phyloP scores from a whole-genome alignment of 30 jellyfish, hydroid and myxozoan genomes.

The Rhopilema esculentum region DNA sequence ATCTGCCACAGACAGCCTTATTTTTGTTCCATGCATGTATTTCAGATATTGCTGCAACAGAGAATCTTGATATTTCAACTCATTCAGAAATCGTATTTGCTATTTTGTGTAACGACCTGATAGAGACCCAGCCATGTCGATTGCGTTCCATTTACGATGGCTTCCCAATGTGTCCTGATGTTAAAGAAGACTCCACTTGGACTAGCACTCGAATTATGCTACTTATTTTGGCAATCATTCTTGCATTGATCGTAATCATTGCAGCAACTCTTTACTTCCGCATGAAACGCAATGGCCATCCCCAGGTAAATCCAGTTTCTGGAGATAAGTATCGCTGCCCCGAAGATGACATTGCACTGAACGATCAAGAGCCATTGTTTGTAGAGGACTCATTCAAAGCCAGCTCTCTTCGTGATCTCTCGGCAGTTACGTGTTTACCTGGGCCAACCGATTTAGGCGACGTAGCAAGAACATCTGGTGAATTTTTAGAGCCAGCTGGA shows the following conservation, averaged over 20 bases:
- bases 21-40: constrained; percentile 63
- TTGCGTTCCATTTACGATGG: constrained; percentile 53
- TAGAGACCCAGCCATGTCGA: constrained; percentile 26
- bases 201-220: constrained; percentile 8
- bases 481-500: constrained; percentile 11
- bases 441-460: background rate
- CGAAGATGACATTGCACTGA: background rate
- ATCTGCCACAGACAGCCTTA: constrained; percentile 60
- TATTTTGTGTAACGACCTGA: constrained; percentile 18
- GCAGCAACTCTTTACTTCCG: constrained; percentile 23
- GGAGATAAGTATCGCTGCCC: constrained; percentile 21
- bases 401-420: constrained; percentile 38
- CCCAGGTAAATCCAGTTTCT: constrained; percentile 5
- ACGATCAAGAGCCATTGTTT: constrained; percentile 7
- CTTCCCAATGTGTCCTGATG: constrained; percentile 36
- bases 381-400: constrained; percentile 43
- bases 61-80: constrained; percentile 1
- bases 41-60: constrained; percentile 69
- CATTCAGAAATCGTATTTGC: constrained; percentile 55
- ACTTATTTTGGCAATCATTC: constrained; percentile 10
- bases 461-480: constrained; percentile 25
- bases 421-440: background rate
- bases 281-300: background rate
- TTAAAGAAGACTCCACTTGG: constrained; percentile 7
- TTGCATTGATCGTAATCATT: constrained; percentile 3